phyloP scores from a whole-genome alignment of 2,888 invertebrate genomes.

The Azorinus chamasolen region DNA sequence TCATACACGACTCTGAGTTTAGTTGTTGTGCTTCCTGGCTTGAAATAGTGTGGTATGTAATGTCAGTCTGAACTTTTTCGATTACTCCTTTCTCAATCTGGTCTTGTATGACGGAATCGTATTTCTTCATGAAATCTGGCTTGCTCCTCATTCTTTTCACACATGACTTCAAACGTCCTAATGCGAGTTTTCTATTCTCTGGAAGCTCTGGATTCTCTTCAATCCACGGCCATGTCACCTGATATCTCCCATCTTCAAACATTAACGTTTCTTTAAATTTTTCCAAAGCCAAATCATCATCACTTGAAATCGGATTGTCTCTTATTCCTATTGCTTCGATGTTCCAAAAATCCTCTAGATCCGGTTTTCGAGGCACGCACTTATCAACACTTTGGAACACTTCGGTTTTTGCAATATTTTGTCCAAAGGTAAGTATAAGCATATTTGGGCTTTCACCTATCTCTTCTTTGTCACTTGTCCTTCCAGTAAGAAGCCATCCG shows the following conservation, averaged over 20 bases:
- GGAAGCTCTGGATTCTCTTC: constrained; percentile 16
- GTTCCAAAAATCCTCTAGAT: constrained; percentile 36
- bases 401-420: not conserved
- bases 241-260: constrained; percentile 25
- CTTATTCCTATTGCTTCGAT: constrained; percentile 24
- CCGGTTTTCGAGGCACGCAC: constrained; percentile 4
- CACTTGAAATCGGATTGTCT: not conserved
- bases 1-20: constrained; percentile 30
- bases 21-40: constrained; percentile 16
- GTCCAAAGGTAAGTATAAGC: constrained; percentile 21
- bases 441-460: not conserved
- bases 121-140: constrained; percentile 24
- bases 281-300: constrained; percentile 9
- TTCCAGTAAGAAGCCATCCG: not conserved
- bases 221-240: constrained; percentile 33
- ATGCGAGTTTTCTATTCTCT: constrained; percentile 25
- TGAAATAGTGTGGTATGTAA: constrained; percentile 31
- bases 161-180: constrained; percentile 17
- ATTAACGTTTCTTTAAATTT: constrained; percentile 13
- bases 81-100: constrained; percentile 9
- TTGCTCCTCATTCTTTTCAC: constrained; percentile 4
- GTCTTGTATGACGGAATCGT: constrained; percentile 15
- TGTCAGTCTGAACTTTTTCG: constrained; percentile 18
- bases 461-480: too few species aligned
- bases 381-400: not conserved